Conservation (phyloP, 2,888 invertebrate genomes). For the Itoplectis maculator region DNA sequence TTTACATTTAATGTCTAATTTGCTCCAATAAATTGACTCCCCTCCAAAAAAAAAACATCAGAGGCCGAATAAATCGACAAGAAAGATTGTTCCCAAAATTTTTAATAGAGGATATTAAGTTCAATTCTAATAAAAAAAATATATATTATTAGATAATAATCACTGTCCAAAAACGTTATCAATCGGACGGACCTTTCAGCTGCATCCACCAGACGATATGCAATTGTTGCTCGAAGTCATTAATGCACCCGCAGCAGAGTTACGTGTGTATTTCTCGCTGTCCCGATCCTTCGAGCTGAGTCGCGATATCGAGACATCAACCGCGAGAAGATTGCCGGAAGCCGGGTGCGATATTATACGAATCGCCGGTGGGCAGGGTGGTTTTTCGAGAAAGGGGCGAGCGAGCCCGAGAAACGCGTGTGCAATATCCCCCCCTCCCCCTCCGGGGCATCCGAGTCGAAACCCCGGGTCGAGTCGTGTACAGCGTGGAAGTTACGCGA, state of each 20-base stretch:
- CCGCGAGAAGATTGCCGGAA: constrained; percentile 69
- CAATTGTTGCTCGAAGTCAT: background rate
- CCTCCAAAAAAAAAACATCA: no score
- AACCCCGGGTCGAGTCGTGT: no score
- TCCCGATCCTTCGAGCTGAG: constrained; percentile 22
- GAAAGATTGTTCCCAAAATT: no score
- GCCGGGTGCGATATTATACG: constrained; percentile 57
- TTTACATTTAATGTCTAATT: no score
- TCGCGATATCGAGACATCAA: constrained; percentile 70
- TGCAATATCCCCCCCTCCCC: no score
- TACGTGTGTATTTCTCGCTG: constrained; percentile 54
- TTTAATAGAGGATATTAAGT: no score
- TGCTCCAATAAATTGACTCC: no score
- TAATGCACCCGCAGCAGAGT: constrained; percentile 42
- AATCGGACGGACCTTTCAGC: no score
- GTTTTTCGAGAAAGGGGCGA: constrained; percentile 28
- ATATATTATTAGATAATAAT: background rate
- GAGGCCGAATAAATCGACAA: no score
- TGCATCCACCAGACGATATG: background rate
- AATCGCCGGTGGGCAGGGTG: constrained; percentile 53
- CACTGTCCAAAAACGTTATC: background rate
- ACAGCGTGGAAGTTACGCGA: constrained; percentile 37
- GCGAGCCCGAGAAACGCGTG: constrained; percentile 27
- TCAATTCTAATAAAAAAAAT: no score
- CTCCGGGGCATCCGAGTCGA: no score